phyloP scores from a whole-genome alignment of 2,113 vertebrate species.

The Notechis scutatus region DNA sequence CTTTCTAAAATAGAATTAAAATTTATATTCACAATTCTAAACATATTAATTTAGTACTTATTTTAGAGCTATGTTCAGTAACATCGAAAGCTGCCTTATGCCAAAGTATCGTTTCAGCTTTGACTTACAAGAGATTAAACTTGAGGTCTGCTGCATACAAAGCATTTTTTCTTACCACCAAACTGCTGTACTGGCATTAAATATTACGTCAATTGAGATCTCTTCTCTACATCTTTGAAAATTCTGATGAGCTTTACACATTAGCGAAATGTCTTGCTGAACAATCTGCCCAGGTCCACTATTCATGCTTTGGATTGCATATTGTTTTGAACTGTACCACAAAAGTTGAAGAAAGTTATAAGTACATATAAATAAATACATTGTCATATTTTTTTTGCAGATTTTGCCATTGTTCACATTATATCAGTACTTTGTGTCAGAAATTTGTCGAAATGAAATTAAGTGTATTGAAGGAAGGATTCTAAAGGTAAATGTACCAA shows the following conservation, averaged over 20 bases:
- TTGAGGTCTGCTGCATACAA: background rate
- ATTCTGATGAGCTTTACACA: background rate
- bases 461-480: conserved; percentile 81
- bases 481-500: conserved; percentile 79
- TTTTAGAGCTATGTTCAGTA: background rate
- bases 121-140: background rate
- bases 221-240: background rate
- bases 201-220: background rate
- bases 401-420: conserved; percentile 83
- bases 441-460: conserved; percentile 78
- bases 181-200: background rate
- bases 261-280: background rate
- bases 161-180: background rate
- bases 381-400: conserved; percentile 63
- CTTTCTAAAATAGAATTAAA: background rate
- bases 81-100: background rate
- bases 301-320: background rate
- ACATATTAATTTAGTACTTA: background rate
- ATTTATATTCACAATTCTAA: background rate
- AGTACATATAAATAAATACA: background rate
- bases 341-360: background rate
- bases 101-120: background rate
- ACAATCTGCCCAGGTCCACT: background rate
- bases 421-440: conserved; percentile 81
- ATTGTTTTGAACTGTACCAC: background rate